Evolutionary conservation across 2,113 vertebrate species (phyloP).

Genomic region (Glaucidium brasilianum): DNA sequence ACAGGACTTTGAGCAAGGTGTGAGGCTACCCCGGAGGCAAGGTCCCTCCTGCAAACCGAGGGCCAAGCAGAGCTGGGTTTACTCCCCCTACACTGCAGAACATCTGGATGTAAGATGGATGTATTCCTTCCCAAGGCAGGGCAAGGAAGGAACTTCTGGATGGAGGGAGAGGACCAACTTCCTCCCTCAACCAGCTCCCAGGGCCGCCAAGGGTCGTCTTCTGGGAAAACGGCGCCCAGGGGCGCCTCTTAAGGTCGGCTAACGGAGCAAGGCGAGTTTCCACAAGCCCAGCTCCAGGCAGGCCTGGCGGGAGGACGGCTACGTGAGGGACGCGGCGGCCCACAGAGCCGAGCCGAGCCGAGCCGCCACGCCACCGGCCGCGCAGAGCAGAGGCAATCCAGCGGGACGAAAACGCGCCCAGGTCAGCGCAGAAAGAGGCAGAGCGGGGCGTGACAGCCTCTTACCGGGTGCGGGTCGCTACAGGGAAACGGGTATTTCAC

Average conservation of each 20-base stretch:
- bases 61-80: neutral
- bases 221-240: too few species aligned
- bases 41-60: neutral
- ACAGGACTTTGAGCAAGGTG: neutral
- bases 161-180: neutral
- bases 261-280: rapidly evolving
- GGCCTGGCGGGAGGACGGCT: rapidly evolving
- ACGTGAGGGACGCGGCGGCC: neutral
- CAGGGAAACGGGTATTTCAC: rapidly evolving
- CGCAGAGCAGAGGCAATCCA: rapidly evolving
- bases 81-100: neutral
- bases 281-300: neutral
- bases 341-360: neutral
- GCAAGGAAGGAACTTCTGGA: neutral
- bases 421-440: neutral
- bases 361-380: rapidly evolving
- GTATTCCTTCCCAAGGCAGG: neutral
- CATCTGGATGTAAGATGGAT: rapidly evolving
- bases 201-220: neutral
- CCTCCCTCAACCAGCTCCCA: neutral
- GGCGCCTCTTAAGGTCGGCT: too few species aligned
- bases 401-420: neutral
- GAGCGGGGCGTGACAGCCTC: neutral
- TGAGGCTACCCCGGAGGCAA: rapidly evolving
- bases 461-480: neutral